Conservation (phyloP, 2,113 vertebrate species). For the Stigmatopora nigra region DNA sequence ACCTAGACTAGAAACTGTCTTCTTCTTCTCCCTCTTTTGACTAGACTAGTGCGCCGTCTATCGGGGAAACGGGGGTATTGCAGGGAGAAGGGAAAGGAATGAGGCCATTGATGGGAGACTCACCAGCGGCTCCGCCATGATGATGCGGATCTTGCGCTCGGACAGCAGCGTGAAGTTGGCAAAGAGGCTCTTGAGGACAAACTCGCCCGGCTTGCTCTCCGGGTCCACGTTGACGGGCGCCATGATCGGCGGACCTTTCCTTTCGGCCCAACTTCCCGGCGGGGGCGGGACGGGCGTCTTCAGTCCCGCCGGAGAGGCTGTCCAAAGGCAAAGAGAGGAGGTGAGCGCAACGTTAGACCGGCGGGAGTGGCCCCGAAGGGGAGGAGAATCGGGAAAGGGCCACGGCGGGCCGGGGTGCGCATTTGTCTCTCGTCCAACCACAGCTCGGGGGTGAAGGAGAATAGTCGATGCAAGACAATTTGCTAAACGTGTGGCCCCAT, state of each 20-base stretch:
- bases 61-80: too few relatives aligned
- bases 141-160: constrained; percentile 96
- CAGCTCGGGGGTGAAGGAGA: too few relatives aligned
- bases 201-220: constrained; percentile 96
- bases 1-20: too few relatives aligned
- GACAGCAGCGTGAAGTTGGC: constrained; percentile 94
- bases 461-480: constrained; percentile 13
- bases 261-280: constrained; percentile 77
- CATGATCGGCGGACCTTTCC: constrained; percentile 88
- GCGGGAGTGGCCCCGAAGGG: too few relatives aligned
- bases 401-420: too few relatives aligned
- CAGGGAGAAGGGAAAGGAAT: too few relatives aligned
- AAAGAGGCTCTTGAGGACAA: constrained; percentile 95
- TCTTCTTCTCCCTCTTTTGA: too few relatives aligned
- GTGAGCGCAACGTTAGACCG: neutral
- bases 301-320: constrained; percentile 88
- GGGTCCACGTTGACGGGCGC: constrained; percentile 90
- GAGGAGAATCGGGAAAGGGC: too few relatives aligned
- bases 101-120: too few relatives aligned
- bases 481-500: constrained; percentile 9
- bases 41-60: too few relatives aligned
- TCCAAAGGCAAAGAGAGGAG: neutral
- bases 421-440: too few relatives aligned
- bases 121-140: constrained; percentile 97
- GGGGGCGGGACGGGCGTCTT: constrained; percentile 82